Evolutionary conservation across 2,797 vertebrate species (phyloP), one percentile per base, ranked within the genome.

Genomic region (Falco concolor): DNA sequence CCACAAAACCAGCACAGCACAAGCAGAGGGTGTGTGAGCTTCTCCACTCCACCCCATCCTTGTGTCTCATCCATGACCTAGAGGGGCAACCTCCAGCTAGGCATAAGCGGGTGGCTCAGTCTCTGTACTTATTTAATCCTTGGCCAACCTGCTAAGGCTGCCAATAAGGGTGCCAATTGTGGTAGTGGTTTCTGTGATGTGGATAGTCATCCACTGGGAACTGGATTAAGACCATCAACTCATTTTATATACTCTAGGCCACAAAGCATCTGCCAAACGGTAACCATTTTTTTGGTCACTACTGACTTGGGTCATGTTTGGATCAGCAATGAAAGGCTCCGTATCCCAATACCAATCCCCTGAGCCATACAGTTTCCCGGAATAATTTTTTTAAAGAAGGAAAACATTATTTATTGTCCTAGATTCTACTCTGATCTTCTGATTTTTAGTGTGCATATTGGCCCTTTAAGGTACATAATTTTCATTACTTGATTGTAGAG

Each of bases 141-240:
- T 42, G 78, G 94, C 96, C 97, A 97, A 88, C 75, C 86, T 96
- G 96, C 93, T 92, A 84, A 86, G 90, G 91, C 94, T 96, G 97
- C 96, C 76, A 92, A 25, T 30, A 93, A 86, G 92, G 92, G 93
- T 96, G 97, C 96, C 97, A 97, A 90, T 96, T 97, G 97, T 97
- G 97, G 95, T 93, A 93, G 73, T 96, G 97, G 96, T 96, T 97
- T 92, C 91, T 97, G 90, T 97, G 97, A 97, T 97, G 96, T 97
- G 97, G 97, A 89, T 45, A 90, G 87, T 89, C 9, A 38, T 97
- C 96, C 95, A 94, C 94, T 96, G 95, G 94, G 97, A 97, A 93
- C 95, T 97, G 95, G 93, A 97, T 97, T 96, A 97, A 95, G 96
- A 95, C 89, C 95, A 96, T 95, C 95, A 93, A 93, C 91, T 92